These are phyloP conservation scores for Bombycilla garrulus DNA, from an alignment of 2,113 vertebrate species.

Conservation along the genomic window DNA sequence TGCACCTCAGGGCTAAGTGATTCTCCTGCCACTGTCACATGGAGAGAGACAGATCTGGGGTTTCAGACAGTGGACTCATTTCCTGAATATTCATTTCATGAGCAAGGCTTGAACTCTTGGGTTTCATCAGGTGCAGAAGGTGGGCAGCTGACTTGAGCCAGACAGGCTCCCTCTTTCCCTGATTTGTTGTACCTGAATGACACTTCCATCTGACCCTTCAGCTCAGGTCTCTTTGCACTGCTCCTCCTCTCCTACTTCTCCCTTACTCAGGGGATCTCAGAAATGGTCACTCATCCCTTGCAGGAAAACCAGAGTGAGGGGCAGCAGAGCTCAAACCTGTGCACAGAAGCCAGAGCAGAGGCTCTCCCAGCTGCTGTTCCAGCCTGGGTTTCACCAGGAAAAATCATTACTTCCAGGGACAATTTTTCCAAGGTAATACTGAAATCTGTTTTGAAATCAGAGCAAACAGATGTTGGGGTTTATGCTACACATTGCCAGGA, in stretches of 20 bases:
- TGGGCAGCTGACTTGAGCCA: neutral
- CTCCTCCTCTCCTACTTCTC: neutral
- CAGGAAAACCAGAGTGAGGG: neutral
- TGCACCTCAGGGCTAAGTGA: neutral
- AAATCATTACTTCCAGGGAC: neutral
- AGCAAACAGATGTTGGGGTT: neutral
- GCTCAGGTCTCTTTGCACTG: neutral
- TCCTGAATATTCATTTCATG: neutral
- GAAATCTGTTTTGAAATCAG: neutral
- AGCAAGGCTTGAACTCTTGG: neutral
- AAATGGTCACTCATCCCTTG: neutral
- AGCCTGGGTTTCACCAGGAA: neutral
- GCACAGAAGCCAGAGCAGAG: neutral
- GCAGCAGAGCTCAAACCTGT: neutral
- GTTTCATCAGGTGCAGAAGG: neutral
- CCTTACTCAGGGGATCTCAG: neutral
- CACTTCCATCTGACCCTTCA: neutral
- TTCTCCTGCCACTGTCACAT: neutral
- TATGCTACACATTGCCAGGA: neutral
- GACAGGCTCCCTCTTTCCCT: neutral
- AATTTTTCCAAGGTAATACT: neutral
- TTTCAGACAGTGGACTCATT: neutral
- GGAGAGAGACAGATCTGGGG: neutral
- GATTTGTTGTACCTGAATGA: neutral
- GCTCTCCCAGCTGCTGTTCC: neutral